These are phyloP conservation scores for Eidolon helvum DNA, from an alignment of 2,113 vertebrate genomes.

Conservation along the genomic window DNA sequence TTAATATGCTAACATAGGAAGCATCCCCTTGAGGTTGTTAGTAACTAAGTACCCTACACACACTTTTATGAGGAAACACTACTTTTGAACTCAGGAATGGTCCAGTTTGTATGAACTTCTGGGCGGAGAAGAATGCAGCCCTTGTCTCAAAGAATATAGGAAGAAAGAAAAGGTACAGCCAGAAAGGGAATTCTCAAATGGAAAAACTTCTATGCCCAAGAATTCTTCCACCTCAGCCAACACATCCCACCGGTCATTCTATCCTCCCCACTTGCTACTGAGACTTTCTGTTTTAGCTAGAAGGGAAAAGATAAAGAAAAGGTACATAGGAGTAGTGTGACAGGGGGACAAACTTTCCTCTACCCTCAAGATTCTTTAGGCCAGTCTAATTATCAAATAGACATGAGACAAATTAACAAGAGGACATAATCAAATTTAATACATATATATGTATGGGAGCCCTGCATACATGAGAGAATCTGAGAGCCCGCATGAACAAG, in stretches of 20 bases:
- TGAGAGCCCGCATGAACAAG: background rate
- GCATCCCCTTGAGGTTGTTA: background rate
- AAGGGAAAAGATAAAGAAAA: slow-evolving; percentile 34
- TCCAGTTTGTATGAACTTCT: background rate
- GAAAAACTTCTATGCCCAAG: background rate
- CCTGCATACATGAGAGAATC: background rate
- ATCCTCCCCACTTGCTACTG: background rate
- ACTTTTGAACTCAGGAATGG: background rate
- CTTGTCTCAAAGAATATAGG: background rate
- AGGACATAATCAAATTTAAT: background rate
- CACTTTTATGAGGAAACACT: background rate
- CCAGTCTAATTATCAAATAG: background rate
- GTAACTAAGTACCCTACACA: background rate
- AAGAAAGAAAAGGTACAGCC: background rate
- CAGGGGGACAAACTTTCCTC: background rate
- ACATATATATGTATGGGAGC: background rate
- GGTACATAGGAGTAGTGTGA: background rate
- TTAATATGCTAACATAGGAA: background rate
- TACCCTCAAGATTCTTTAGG: background rate
- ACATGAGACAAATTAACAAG: background rate
- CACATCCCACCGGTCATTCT: background rate
- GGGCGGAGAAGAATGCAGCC: background rate
- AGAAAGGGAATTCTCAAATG: background rate
- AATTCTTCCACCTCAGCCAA: background rate
- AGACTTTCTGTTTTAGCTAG: background rate